Base-by-base conservation (phyloP, 2,797 vertebrate species). In the Scleropages formosus region DNA sequence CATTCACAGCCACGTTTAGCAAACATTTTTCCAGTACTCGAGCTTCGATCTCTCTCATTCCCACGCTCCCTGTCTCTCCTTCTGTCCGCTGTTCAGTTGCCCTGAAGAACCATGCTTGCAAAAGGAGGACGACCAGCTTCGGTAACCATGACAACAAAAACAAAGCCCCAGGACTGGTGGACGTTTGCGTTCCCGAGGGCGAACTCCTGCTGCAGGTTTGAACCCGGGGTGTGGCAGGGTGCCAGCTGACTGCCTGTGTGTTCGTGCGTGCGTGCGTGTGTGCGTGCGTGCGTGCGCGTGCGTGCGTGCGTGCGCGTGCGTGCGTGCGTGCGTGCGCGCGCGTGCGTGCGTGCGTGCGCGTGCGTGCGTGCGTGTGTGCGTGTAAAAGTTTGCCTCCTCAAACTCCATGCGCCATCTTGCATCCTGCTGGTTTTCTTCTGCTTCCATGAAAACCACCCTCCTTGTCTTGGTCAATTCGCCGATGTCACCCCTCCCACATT, bases 131-230 rank as follows among this genome's bases (percentile, higher is more conserved):
- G 0, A 74, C 80, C 68, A 75, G 72, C 3, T 59, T 56, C 0
- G 51, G 18, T 24, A 78, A n/a, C 1, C 64, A 78, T 12, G 77
- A 78, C 16, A 66, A 79, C 16, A 66, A 79, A 0, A 1, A 67
- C 12, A 80, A 81, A 61, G 39, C 84, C 60, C 15, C 16, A 0
- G 80, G 68, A 79, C 75, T 1, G 6, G 4, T 24, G 16, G 85
- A 87, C 0, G 11, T 64, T 73, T 84, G 66, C 0, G 79, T 93
- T 53, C 84, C 85, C 0, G 93, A 94, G 77, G 92, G 92, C 0
- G 91, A 94, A 53, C 89, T 94, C 46, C 80, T 94, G 67, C 85
- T 94, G 44, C 90, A 92, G 93, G 93, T 94, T 67, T 83, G 87
- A 86, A 13, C 59, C 73, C 0, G 74, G 31, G 27, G 67, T 39